Conservation (phyloP, 2,113 vertebrate genomes). For the Indri indri region DNA sequence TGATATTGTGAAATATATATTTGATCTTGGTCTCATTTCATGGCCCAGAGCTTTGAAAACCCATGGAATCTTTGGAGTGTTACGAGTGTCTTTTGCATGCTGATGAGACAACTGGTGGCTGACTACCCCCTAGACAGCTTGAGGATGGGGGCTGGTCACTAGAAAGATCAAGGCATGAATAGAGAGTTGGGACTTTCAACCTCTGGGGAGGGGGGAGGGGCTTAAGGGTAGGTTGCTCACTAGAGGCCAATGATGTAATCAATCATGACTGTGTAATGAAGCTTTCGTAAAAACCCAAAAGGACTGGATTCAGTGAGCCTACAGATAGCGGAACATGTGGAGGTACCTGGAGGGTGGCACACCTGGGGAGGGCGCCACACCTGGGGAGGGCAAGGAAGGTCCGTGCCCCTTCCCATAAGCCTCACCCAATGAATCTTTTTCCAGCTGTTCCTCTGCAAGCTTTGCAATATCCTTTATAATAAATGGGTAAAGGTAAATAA, state of each 20-base stretch:
- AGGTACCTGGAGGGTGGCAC: neutral
- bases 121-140: no score
- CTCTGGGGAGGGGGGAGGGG: no score
- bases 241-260: neutral
- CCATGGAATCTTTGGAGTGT: neutral
- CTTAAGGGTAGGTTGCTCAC: neutral
- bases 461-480: no score
- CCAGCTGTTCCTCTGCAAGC: neutral
- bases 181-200: no score
- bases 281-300: neutral
- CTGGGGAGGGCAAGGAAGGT: neutral
- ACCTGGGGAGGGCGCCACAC: neutral
- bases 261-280: neutral
- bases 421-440: neutral
- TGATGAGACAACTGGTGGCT: no score
- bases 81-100: neutral
- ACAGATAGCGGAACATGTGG: neutral
- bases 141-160: no score
- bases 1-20: neutral
- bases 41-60: neutral
- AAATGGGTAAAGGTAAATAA: no score
- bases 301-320: neutral
- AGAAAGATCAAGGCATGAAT: no score
- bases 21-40: neutral
- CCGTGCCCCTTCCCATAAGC: neutral